A percentile compares a stretch with the other conserved stretches of the same genome.
Evolutionary conservation across 2,113 vertebrate genomes (phyloP).

Genomic region (Phainopepla nitens): DNA sequence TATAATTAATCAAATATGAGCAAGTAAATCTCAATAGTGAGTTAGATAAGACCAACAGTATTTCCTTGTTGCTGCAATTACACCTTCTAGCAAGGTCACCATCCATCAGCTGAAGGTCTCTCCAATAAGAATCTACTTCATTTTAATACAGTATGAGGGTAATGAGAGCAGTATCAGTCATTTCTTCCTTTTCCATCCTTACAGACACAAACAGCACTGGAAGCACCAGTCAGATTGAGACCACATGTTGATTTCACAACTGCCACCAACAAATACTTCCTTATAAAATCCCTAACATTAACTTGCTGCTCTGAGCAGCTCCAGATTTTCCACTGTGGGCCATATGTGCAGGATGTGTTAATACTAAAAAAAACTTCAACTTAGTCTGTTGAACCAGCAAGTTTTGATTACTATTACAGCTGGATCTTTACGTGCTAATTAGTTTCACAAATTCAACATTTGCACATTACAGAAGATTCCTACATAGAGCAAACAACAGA

Average conservation of each 20-base stretch:
- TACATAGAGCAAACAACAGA: not conserved
- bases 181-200: not conserved
- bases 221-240: not conserved
- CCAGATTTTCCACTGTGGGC: not conserved
- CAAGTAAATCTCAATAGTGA: conserved; percentile 12
- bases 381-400: conserved; percentile 14
- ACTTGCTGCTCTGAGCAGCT: not conserved
- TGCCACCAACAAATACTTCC: not conserved
- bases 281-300: not conserved
- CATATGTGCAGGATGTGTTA: conserved; percentile 10
- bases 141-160: not conserved
- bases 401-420: conserved; percentile 6
- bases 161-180: not conserved
- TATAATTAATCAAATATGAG: not conserved
- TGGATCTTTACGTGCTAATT: conserved; percentile 32
- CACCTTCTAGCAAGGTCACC: conserved; percentile 28
- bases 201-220: not conserved
- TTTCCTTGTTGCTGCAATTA: conserved; percentile 51
- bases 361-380: not conserved
- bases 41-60: not conserved
- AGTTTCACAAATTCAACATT: conserved; percentile 18
- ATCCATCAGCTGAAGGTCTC: conserved; percentile 7
- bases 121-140: not conserved
- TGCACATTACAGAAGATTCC: not conserved
- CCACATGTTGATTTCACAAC: conserved; percentile 22